Evolutionary conservation across 2,888 invertebrate genomes (phyloP), one percentile per base, ranked within the genome.

Genomic region (Drosophila mettleri): DNA sequence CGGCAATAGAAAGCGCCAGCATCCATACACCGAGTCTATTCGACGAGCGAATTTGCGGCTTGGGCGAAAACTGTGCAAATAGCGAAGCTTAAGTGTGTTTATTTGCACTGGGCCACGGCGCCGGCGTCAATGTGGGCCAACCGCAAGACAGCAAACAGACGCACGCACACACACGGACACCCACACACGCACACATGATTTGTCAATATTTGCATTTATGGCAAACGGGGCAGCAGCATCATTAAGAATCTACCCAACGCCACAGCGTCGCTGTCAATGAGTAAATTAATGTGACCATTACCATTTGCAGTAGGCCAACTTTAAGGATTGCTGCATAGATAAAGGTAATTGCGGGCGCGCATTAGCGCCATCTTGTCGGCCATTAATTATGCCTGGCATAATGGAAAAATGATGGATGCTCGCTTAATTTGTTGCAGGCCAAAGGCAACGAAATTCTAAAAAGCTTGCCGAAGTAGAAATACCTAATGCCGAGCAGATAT

Each of bases 1-100:
- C 58, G 65, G 29, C 64, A 61, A 53, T 74, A 82, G 83, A 81
- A 78, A 86, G 81, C 78, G 51, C 62, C 49, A 18, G 12, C 33
- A 9, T 6, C 1, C 20, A 9, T 14, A 1, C 18, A 20, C 33
- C 22, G 20, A 8, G 31, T 4, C 6, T 4, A 38, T 20, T 16
- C 10, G 2, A n/a, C 36, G 31, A 45, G 41, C 29, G 22, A 14
- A 52, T 9, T 36, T 57, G 41, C 36, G 39, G 66, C 36, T 48
- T 59, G 16, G 39, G 27, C 55, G 39, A 67, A 67, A 49, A 64
- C 38, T 45, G 72, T 69, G 58, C 63, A 76, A 76, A 76, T 57
- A 74, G 36, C 45, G 69, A 45, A 41, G 53, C 33, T 54, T 54
- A 43, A 73, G 79, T 79, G 74, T 63, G 45, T 65, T 63, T 72